Base-by-base conservation (phyloP, 1,140 invertebrate genomes). In the Vollenhovia emeryi region DNA sequence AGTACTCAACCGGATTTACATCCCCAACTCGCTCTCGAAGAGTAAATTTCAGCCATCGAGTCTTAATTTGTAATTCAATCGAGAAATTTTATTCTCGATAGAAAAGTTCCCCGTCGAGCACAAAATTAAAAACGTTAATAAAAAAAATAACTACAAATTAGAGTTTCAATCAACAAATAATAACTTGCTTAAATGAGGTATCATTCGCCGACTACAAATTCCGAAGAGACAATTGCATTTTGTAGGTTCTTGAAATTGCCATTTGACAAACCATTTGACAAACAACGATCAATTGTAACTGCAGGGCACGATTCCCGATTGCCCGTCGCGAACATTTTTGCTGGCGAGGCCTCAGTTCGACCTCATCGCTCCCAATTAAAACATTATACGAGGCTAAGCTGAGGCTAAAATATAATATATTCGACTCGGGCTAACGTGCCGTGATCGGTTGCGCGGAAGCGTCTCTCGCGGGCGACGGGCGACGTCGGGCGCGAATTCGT, bases 401-500 rank as follows among this genome's bases (percentile, higher is more conserved):
- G n/a, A n/a, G n/a, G n/a, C n/a, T n/a, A n/a, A n/a, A n/a, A n/a
- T n/a, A n/a, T n/a, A n/a, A n/a, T n/a, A n/a, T n/a, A n/a, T n/a
- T n/a, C n/a, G n/a, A n/a, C n/a, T n/a, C n/a, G n/a, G n/a, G n/a
- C n/a, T n/a, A 36, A 36, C 33, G 3, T 36, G 3, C 33, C 33
- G 6, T 6, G 33, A 36, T 36, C 33, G 33, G 33, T 5, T 13
- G n/a, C 6, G 43, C 62, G 43, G 50, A 24, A 50, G n/a, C n/a
- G 27, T 73, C 33, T 59, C 52, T 45, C 52, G 27, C 55, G 21
- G 27, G 15, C 45, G 55, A 62, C n/a, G 33, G 40, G 8, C 55
- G 24, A 36, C 66, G 24, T 69, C 79, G 52, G 18, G n/a, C 30
- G 40, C 52, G 55, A 75, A 80, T 69, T 71, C 62, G 62, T 55